Evolutionary conservation across 2,888 invertebrate species (phyloP).

Genomic region (Ennomos erosarius): DNA sequence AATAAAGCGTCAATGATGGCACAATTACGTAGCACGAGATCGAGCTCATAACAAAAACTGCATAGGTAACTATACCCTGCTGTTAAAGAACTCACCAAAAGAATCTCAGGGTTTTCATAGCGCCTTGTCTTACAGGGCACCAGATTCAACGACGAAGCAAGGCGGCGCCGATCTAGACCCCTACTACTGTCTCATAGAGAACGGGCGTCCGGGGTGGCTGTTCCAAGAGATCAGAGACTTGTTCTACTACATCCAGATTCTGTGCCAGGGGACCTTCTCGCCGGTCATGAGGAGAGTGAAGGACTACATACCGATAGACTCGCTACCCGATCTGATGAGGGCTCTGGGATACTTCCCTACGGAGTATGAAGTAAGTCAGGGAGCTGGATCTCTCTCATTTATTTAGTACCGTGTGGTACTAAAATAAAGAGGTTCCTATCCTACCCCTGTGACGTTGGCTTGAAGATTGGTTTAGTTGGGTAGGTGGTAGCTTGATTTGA

Average conservation of each 20-base stretch:
- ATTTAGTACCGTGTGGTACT: too few species aligned
- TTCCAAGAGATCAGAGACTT: constrained; percentile 90
- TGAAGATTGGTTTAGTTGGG: too few species aligned
- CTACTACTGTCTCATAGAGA: constrained; percentile 89
- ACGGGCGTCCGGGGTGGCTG: constrained; percentile 89
- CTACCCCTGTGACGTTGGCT: too few species aligned
- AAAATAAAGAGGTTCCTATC: too few species aligned
- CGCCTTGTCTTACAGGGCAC: constrained; percentile 62
- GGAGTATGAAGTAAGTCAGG: constrained; percentile 87
- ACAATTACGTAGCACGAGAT: too few species aligned
- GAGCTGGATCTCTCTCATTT: too few species aligned
- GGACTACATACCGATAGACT: constrained; percentile 86
- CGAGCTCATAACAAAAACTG: too few species aligned
- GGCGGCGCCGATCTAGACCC: constrained; percentile 87
- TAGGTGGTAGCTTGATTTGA: too few species aligned
- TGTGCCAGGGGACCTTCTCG: constrained; percentile 89
- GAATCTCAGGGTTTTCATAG: too few species aligned
- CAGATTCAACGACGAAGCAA: constrained; percentile 74
- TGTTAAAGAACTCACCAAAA: too few species aligned
- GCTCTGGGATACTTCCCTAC: constrained; percentile 91
- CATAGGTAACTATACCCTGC: too few species aligned
- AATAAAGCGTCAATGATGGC: too few species aligned
- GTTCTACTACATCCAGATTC: constrained; percentile 91
- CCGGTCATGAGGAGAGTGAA: constrained; percentile 86
- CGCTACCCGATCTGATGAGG: constrained; percentile 90